These are phyloP conservation scores for Sesia bembeciformis DNA, from an alignment of 2,888 invertebrate species.

Conservation along the genomic window DNA sequence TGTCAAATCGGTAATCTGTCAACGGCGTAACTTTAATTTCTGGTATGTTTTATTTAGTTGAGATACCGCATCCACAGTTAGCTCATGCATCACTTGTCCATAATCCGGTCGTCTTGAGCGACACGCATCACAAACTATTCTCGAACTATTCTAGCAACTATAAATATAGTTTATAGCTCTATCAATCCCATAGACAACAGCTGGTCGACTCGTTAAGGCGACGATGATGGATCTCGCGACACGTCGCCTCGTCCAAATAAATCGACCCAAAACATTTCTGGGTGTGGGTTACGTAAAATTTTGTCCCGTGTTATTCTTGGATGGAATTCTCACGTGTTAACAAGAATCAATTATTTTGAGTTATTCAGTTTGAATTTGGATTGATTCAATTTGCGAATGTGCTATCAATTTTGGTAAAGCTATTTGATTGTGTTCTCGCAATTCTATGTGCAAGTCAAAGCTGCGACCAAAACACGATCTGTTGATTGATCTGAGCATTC, in stretches of 20 bases:
- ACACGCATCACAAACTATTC: slow-evolving; percentile 51
- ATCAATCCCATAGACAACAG: slow-evolving; percentile 64
- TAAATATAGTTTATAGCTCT: slow-evolving; percentile 69
- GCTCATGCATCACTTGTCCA: background rate
- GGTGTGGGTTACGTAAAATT: slow-evolving; percentile 22
- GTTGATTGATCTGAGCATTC: too few species aligned
- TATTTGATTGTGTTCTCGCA: too few species aligned
- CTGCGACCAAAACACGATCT: too few species aligned
- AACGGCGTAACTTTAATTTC: too few species aligned
- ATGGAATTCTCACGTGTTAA: background rate
- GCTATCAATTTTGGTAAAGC: too few species aligned
- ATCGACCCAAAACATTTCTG: slow-evolving; percentile 30
- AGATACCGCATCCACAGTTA: too few species aligned
- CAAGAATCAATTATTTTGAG: too few species aligned
- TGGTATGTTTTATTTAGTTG: too few species aligned
- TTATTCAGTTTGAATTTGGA: too few species aligned
- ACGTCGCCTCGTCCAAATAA: slow-evolving; percentile 20
- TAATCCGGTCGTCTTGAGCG: slow-evolving; percentile 20
- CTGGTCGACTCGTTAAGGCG: slow-evolving; percentile 62
- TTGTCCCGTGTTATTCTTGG: background rate
- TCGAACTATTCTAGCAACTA: slow-evolving; percentile 45
- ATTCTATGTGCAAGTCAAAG: too few species aligned
- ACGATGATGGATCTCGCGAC: slow-evolving; percentile 63
- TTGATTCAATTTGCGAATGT: too few species aligned
- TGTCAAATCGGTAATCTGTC: too few species aligned